Percentiles rank a stretch among this genome's conserved stretches.
Conservation (phyloP, 1,140 invertebrate species). For the Drosophila ficusphila region DNA sequence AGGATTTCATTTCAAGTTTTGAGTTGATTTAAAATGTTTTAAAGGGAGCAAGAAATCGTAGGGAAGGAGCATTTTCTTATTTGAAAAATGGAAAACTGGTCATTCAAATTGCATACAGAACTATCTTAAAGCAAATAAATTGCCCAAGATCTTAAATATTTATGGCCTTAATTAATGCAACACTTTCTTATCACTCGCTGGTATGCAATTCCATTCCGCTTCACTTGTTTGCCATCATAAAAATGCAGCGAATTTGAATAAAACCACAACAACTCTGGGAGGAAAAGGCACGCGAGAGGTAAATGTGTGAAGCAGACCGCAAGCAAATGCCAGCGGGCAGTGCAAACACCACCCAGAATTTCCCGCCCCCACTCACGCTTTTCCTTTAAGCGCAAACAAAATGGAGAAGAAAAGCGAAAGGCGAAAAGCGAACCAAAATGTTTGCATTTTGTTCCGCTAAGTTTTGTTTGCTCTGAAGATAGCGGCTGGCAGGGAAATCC, state of each 20-base stretch:
- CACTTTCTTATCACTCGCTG: conserved; percentile 41
- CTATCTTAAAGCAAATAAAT: background rate
- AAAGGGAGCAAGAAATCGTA: too few relatives aligned
- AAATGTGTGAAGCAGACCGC: conserved; percentile 37
- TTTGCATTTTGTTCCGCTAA: conserved; percentile 70
- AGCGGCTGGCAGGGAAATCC: conserved; percentile 26
- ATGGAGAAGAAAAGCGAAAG: conserved; percentile 18
- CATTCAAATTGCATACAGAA: too few relatives aligned
- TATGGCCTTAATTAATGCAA: conserved; percentile 48
- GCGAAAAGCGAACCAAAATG: conserved; percentile 50
- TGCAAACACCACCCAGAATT: conserved; percentile 33
- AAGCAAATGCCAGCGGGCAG: conserved; percentile 43
- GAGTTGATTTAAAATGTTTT: background rate
- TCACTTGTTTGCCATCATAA: conserved; percentile 51
- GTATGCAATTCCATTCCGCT: conserved; percentile 60
- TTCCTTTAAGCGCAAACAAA: conserved; percentile 35
- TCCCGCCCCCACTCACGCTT: conserved; percentile 4
- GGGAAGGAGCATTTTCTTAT: too few relatives aligned
- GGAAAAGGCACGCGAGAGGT: conserved; percentile 32
- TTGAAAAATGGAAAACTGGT: too few relatives aligned
- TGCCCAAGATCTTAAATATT: background rate
- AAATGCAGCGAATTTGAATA: conserved; percentile 77
- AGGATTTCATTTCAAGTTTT: background rate
- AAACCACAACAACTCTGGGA: conserved; percentile 27
- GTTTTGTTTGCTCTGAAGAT: conserved; percentile 71